Percentiles rank a stretch among this genome's conserved stretches.
Conservation (phyloP, 2,797 vertebrate species). For the Pseudomugil tenellus region DNA sequence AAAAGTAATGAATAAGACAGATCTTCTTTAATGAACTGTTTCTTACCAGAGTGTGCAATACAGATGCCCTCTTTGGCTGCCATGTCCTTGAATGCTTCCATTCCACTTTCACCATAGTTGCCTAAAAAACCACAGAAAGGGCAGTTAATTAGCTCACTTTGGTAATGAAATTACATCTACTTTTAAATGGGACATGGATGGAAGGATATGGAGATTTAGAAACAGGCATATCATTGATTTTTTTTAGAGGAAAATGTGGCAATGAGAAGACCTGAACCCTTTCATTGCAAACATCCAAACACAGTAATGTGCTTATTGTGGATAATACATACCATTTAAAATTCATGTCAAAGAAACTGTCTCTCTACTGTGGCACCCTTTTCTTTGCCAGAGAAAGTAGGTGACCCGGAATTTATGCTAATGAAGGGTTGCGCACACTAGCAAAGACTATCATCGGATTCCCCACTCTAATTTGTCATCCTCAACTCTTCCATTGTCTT, state of each 20-base stretch:
- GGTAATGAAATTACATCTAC: not conserved
- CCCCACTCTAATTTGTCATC: conserved; percentile 57
- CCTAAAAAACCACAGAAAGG: conserved; percentile 78
- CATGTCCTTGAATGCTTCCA: conserved; percentile 99
- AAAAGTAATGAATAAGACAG: not conserved
- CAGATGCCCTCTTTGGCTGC: conserved; percentile 97
- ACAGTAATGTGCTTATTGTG: conserved; percentile 8
- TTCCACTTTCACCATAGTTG: conserved; percentile 98
- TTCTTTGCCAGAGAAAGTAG: conserved; percentile 79
- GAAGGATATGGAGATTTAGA: not conserved
- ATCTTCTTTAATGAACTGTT: conserved; percentile 3
- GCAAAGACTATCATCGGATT: conserved; percentile 72
- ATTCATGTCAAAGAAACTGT: conserved; percentile 66
- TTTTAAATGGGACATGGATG: not conserved
- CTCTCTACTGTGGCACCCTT: conserved; percentile 63
- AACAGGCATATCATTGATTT: not conserved
- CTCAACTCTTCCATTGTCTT: conserved; percentile 36
- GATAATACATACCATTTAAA: conserved; percentile 35
- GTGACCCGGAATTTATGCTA: conserved; percentile 83
- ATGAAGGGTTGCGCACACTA: conserved; percentile 72
- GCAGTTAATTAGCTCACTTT: not conserved
- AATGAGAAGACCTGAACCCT: not conserved
- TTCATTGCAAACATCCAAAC: not conserved
- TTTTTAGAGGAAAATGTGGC: not conserved
- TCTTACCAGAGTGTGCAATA: conserved; percentile 93